phyloP scores from a whole-genome alignment of 2,113 vertebrate genomes.

The Ahaetulla prasina region DNA sequence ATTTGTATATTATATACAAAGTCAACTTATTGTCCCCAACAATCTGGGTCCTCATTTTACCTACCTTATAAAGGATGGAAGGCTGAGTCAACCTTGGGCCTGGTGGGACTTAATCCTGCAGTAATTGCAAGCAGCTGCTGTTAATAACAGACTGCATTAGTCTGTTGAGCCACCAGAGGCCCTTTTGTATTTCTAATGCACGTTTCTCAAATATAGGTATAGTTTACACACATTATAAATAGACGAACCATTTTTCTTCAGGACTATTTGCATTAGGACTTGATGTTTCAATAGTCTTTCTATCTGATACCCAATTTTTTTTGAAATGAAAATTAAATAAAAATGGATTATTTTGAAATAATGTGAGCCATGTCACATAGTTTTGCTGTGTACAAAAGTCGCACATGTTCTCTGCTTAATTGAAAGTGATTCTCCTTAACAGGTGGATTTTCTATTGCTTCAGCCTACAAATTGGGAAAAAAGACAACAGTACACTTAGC shows the following conservation, averaged over 20 bases:
- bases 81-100: too few relatives aligned
- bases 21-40: too few relatives aligned
- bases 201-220: neutral
- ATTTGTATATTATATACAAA: too few relatives aligned
- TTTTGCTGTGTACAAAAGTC: neutral
- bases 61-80: too few relatives aligned
- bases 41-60: too few relatives aligned
- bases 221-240: neutral
- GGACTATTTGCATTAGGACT: neutral
- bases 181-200: neutral
- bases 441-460: neutral
- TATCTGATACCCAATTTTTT: neutral
- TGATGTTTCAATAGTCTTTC: neutral
- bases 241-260: neutral
- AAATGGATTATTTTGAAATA: neutral
- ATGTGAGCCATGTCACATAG: neutral
- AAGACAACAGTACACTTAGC: neutral
- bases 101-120: too few relatives aligned
- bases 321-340: neutral
- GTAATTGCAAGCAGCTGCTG: too few relatives aligned
- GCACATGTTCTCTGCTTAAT: neutral
- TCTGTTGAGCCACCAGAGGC: too few relatives aligned
- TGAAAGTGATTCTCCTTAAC: neutral
- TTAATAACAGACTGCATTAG: too few relatives aligned
- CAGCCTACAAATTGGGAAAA: neutral